A percentile compares a stretch with the other conserved stretches of the same genome.
Conservation (phyloP, 2,113 vertebrate species). For the Mormyrus lacerda region DNA sequence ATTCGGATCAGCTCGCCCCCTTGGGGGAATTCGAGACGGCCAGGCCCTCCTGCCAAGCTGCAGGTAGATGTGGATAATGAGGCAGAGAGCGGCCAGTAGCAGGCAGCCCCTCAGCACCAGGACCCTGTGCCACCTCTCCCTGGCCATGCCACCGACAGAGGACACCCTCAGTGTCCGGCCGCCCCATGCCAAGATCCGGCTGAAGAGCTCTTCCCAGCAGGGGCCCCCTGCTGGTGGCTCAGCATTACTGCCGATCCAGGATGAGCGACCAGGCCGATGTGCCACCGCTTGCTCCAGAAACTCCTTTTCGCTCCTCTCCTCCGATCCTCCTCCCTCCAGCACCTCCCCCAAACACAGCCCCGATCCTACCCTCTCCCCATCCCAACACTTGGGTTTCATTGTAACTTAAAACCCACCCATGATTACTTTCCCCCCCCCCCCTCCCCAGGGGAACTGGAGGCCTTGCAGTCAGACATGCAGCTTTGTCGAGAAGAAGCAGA, state of each 20-base stretch:
- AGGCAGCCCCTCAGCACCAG: conserved; percentile 44
- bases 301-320: conserved; percentile 30
- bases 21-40: conserved; percentile 12
- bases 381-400: background rate
- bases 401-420: conserved; percentile 16
- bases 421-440: background rate
- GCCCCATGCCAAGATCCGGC: background rate
- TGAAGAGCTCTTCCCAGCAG: background rate
- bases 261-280: conserved; percentile 23
- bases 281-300: conserved; percentile 38
- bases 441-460: background rate
- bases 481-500: background rate
- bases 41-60: conserved; percentile 32
- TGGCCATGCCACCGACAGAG: conserved; percentile 37
- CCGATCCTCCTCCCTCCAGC: conserved; percentile 8
- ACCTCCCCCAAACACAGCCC: conserved; percentile 15
- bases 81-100: conserved; percentile 40
- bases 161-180: background rate
- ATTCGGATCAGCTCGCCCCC: conserved; percentile 20
- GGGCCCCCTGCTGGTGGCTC: conserved; percentile 3
- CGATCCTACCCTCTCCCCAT: conserved; percentile 1
- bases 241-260: conserved; percentile 12
- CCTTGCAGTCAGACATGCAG: background rate
- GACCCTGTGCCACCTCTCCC: conserved; percentile 35
- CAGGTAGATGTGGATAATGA: conserved; percentile 54